Evolutionary conservation across 2,113 vertebrate species (phyloP), one percentile per base, ranked within the genome.

Genomic region (Petroica traversi): DNA sequence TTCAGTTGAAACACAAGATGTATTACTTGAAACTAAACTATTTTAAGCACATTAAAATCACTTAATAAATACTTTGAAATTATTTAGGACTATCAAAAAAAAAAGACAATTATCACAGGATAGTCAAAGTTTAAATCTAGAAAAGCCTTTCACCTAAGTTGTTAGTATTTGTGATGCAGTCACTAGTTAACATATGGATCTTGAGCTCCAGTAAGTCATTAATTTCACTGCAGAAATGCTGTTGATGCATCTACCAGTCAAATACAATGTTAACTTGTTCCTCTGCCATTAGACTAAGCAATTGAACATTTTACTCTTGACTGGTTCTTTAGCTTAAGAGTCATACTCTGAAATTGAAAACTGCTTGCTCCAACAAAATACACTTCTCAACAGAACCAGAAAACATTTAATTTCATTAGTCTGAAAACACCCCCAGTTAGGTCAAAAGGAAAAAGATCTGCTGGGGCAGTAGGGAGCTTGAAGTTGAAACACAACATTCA

Each of bases 181-280:
- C 81, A 71, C 62, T 81, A 87, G 85, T 88, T 94, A 96, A 95
- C 95, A 91, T 94, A 97, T 96, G 88, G 97, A 97, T 96, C 91
- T 88, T 85, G 83, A 88, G 91, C 81, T 93, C 85, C 96, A 96
- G 89, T 84, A 51, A 97, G 80, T 91, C 93, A 93, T 95, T 97
- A 93, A 94, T 96, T 97, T 95, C 80, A 82, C 93, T 76, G 54
- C 73, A 94, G 88, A 95, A 97, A 87, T 94, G 94, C 95, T 94
- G 92, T 72, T 97, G 94, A 96, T 93, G 94, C 82, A 94, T 91
- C 92, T 94, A 88, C 83, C 83, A 97, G 92, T 95, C 95, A 97
- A 92, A 97, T 97, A 92, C 93, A 94, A 95, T 64, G 72, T 94
- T 95, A 91, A 94, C 85, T 89, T 96, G 67, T 51, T 89, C 84